Percentiles rank a stretch among this genome's conserved stretches.
Evolutionary conservation across 2,797 vertebrate genomes (phyloP).

Genomic region (Acanthurus lineatus): DNA sequence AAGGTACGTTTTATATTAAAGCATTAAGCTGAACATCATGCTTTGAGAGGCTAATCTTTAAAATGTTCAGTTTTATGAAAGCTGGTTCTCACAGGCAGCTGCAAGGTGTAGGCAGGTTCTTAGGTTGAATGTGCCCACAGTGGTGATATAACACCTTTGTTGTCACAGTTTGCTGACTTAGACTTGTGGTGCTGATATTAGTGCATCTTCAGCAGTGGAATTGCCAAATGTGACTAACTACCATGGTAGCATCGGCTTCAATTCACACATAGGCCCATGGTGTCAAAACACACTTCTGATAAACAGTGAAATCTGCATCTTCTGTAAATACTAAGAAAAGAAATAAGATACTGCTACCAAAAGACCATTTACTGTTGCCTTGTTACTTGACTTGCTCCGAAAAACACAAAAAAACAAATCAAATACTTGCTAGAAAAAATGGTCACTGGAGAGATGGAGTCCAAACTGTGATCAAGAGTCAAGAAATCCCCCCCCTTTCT

Average conservation of each 20-base stretch:
- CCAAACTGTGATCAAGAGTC: neutral
- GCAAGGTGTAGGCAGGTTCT: neutral
- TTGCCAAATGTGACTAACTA: conserved; percentile 1
- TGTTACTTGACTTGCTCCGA: neutral
- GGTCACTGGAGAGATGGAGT: neutral
- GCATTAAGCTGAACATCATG: neutral
- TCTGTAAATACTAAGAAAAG: conserved; percentile 9
- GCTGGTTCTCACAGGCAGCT: neutral
- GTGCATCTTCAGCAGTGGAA: neutral
- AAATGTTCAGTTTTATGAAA: neutral
- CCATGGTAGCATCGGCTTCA: neutral
- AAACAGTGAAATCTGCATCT: conserved; percentile 1
- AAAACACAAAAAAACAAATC: neutral
- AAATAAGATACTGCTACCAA: conserved; percentile 9
- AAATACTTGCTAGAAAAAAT: neutral
- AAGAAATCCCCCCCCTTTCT: neutral
- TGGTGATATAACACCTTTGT: conserved; percentile 6
- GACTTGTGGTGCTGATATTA: neutral
- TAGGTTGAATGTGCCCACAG: neutral
- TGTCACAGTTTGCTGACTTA: neutral
- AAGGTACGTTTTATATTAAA: neutral
- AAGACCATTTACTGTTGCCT: neutral
- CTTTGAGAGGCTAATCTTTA: neutral
- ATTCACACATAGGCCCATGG: conserved; percentile 2
- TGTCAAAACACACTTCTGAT: conserved; percentile 25